Evolutionary conservation across 2,888 invertebrate species (phyloP), one percentile per base, ranked within the genome.

Genomic region (Noctua pronuba): DNA sequence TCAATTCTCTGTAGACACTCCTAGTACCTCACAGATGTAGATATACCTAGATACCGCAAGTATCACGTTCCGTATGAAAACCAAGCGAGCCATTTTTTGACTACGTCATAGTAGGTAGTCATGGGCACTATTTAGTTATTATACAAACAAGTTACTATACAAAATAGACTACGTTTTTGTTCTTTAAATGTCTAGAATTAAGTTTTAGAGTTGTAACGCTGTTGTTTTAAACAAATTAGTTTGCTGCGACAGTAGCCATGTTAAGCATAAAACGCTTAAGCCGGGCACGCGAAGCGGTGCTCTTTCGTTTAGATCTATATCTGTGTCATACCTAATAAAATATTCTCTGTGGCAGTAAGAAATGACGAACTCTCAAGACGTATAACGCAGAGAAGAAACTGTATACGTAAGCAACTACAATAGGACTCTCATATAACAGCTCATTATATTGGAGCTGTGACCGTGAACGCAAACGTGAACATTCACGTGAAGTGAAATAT

Each of bases 371-470:
- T 46, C 75, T 64, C n/a, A 28, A 69, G 28, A 64, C 16, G 24
- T 67, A 55, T 11, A 55, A 72, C 24, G 35, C 2, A 58, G 41
- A 65, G 52, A 65, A 79, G 87, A 75, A 85, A 88, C 74, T 28
- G 58, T 79, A 87, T 77, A 82, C 86, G 68, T 58, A 52, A n/a
- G 44, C 5, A 58, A 73, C n/a, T 66, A 86, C 88, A 88, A 88
- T 83, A 82, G 81, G 78, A 69, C 58, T 11, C 70, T 11, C 70
- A 73, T 64, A 75, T 82, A 83, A 86, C 80, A 69, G 70, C 80
- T 86, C 73, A 90, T 90, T 90, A 90, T 90, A 83, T 80, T 75
- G 62, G 80, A 68, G 87, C 86, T 83, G 21, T 75, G 84, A 89
- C 90, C 90, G 90, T 90, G 86, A 90, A 87, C 16, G 21, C 52